Evolutionary conservation across 2,113 vertebrate genomes (phyloP).

Genomic region (Elephas maximus): DNA sequence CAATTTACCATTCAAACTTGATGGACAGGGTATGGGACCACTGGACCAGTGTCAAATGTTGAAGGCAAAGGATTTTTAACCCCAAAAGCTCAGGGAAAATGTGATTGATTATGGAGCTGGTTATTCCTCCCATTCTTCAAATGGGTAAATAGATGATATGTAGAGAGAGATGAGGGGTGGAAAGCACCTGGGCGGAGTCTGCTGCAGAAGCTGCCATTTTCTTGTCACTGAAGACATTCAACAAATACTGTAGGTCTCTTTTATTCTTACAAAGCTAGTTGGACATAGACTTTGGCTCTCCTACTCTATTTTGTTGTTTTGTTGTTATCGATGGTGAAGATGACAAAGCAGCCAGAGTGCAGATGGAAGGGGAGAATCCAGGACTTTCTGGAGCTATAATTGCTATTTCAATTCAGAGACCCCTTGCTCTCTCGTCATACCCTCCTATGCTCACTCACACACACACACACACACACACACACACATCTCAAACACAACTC

Average conservation of each 20-base stretch:
- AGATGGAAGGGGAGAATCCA: background rate
- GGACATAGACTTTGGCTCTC: background rate
- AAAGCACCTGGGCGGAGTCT: background rate
- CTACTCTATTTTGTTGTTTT: background rate
- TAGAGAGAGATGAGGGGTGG: background rate
- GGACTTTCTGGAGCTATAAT: background rate
- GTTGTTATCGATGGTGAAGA: background rate
- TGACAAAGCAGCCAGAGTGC: background rate
- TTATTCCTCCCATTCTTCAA: slow-evolving; percentile 69
- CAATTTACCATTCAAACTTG: slow-evolving; percentile 56
- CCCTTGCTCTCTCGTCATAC: background rate
- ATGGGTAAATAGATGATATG: slow-evolving; percentile 66
- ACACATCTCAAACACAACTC: background rate
- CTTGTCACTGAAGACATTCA: background rate
- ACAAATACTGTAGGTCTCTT: background rate
- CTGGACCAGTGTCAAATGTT: slow-evolving; percentile 32
- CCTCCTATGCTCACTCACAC: background rate
- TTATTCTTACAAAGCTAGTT: background rate
- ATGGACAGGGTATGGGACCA: slow-evolving; percentile 48
- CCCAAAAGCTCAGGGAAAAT: slow-evolving; percentile 51
- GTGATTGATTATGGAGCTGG: slow-evolving; percentile 64
- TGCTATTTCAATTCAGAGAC: background rate
- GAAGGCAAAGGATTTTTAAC: slow-evolving; percentile 62
- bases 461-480: background rate
- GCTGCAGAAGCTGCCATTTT: background rate